Percentiles rank a stretch among this genome's conserved stretches.
Evolutionary conservation across 2,113 vertebrate genomes (phyloP).

Genomic region (Oreocharis arfaki): DNA sequence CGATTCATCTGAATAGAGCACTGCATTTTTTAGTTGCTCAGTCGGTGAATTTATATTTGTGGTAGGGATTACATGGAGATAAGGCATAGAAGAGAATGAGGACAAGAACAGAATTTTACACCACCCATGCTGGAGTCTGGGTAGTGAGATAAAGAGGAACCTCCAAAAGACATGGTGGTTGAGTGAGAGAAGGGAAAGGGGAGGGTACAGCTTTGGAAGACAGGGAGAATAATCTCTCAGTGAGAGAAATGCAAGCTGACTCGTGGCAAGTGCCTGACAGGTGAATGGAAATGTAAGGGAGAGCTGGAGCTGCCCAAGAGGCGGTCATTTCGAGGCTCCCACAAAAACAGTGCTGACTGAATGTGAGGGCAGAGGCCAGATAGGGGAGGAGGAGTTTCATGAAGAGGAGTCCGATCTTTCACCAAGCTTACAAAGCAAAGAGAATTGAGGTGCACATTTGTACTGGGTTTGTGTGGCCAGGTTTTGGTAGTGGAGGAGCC

Average conservation of each 20-base stretch:
- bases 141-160: background rate
- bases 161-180: background rate
- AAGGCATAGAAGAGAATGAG: background rate
- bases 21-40: background rate
- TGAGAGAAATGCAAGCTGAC: background rate
- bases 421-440: background rate
- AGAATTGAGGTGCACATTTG: background rate
- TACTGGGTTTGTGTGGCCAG: background rate
- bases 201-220: accelerated
- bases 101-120: background rate
- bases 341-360: background rate
- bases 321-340: background rate
- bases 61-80: background rate
- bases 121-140: background rate
- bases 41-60: background rate
- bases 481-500: background rate
- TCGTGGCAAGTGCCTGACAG: background rate
- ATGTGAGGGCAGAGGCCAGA: background rate
- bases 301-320: background rate
- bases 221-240: background rate
- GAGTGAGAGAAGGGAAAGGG: background rate
- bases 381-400: background rate
- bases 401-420: background rate
- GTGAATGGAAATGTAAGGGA: background rate
- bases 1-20: background rate